phyloP scores from a whole-genome alignment of 2,797 vertebrate species.

The Emydoidea blandingii region DNA sequence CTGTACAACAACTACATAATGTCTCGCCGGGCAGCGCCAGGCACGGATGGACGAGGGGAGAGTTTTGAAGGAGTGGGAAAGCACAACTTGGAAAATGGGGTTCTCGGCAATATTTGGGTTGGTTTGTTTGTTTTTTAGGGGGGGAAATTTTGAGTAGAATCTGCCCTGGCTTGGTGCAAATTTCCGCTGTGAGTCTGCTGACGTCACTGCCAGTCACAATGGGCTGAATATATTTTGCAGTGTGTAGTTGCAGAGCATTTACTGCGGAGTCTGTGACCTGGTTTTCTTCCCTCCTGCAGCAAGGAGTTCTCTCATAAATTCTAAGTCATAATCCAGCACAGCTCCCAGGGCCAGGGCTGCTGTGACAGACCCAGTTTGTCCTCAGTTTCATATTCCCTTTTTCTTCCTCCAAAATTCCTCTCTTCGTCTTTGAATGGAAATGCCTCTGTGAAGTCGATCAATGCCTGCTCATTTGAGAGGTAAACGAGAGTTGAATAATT shows the following conservation, averaged over 20 bases:
- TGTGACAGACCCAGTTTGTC: background rate
- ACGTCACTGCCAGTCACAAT: background rate
- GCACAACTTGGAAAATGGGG: background rate
- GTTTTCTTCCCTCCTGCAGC: background rate
- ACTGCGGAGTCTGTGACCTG: background rate
- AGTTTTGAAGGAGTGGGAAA: background rate
- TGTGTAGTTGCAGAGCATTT: background rate
- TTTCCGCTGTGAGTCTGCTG: background rate
- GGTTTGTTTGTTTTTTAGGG: background rate
- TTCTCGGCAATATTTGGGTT: rapidly evolving
- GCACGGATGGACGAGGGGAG: rapidly evolving
- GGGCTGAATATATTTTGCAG: background rate
- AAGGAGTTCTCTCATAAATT: background rate
- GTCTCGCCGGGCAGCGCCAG: background rate
- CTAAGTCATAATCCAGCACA: background rate
- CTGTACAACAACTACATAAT: background rate
- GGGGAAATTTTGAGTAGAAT: slow-evolving; percentile 25
- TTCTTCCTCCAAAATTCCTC: background rate
- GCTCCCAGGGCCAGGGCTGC: background rate
- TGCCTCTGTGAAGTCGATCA: background rate
- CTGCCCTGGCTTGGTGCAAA: background rate
- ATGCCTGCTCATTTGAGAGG: background rate
- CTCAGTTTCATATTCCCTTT: background rate
- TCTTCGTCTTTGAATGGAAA: background rate
- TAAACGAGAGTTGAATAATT: slow-evolving; percentile 22